These are phyloP conservation scores for Anthonomus grandis DNA, from an alignment of 1,140 invertebrate species.

Conservation along the genomic window DNA sequence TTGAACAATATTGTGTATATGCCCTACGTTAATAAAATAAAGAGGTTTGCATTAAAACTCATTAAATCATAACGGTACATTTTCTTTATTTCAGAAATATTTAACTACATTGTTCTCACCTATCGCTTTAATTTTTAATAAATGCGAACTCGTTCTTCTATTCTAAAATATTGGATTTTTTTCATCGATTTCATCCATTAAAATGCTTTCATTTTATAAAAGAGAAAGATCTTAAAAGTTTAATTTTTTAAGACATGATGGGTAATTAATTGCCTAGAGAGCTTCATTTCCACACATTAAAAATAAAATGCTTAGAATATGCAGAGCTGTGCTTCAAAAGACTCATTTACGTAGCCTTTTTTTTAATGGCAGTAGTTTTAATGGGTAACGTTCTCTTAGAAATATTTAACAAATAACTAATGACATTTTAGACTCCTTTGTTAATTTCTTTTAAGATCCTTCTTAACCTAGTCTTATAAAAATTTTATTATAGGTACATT, in stretches of 20 bases:
- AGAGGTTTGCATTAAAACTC: too few relatives aligned
- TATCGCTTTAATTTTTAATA: conserved; percentile 25
- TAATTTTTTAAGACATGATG: background rate
- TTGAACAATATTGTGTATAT: too few relatives aligned
- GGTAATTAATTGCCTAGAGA: background rate
- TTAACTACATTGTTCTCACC: conserved; percentile 29
- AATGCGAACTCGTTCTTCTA: conserved; percentile 29
- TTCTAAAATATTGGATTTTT: conserved; percentile 28
- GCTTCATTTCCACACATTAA: background rate
- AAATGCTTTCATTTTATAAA: background rate
- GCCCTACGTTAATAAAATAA: too few relatives aligned
- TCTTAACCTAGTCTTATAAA: conserved; percentile 8
- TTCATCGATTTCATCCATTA: background rate
- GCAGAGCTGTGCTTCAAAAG: background rate
- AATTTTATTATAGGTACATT: conserved; percentile 19
- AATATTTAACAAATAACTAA: too few relatives aligned
- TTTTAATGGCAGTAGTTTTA: too few relatives aligned
- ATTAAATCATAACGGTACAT: conserved; percentile 25
- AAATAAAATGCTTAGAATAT: background rate
- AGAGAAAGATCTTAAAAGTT: background rate
- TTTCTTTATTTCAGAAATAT: conserved; percentile 33
- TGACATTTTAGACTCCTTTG: too few relatives aligned
- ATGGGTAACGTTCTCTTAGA: too few relatives aligned
- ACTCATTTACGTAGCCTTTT: too few relatives aligned
- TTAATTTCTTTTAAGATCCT: conserved; percentile 1